Base-by-base conservation (phyloP, 2,888 invertebrate species). In the Dyspetes luteomarginatus region DNA sequence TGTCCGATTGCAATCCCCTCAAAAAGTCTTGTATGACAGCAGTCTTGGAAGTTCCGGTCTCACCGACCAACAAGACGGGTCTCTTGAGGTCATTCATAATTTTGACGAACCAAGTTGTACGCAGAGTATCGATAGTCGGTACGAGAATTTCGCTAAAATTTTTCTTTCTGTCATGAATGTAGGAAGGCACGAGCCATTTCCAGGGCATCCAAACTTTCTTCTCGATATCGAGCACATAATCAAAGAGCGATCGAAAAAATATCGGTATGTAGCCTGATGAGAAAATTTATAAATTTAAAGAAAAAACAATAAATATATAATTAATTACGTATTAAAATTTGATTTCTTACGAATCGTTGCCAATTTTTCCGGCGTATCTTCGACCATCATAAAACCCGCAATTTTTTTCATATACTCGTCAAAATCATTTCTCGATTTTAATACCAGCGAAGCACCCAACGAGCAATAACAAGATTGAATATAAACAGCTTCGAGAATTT, bases 11-110 rank as follows among this genome's bases (percentile, higher is more conserved):
- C 28, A 98, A 90, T 76, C 95, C 94, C 55, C 95, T 93, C 60
- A 98, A 92, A 91, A 97, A 98, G 89, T 97, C 96, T 68, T 95
- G 95, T 74, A 97, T 96, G 60, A 97, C 97, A 0, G 98, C 97
- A 0, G 98, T 97, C 93, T 98, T 98, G 0, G 98, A 97, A 0
- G 98, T 97, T 4, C 98, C 98, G 0, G 97, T 97, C 87, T 98
- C 98, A 0, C 98, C 98, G 0, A 98, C 96, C 2, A 98, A 93
- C 3, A 98, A 93, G 0, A 97, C 95, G 0, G 98, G 98, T 56
- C 96, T 93, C 90, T 95, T 95, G 30, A 95, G 94, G 87, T 95
- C 94, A 88, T 95, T 96, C 96, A 97, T 96, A 19, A 96, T 93
- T 80, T 94, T 93, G 60, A 98, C 93, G 15, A 97, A 93, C 94